phyloP scores from a whole-genome alignment of 2,113 vertebrate genomes.

The Glareola pratincola region DNA sequence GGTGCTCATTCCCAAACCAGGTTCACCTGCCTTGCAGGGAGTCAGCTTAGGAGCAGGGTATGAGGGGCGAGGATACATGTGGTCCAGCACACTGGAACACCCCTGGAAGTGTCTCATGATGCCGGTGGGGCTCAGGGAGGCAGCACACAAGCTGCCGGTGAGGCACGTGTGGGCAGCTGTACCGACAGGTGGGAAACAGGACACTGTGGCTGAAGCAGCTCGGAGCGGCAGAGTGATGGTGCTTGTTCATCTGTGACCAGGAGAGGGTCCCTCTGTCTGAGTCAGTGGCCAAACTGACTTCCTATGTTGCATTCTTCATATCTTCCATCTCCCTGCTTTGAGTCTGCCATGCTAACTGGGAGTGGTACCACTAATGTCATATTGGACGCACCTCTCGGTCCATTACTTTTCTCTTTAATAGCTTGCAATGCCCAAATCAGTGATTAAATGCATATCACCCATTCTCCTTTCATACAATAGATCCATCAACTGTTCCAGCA shows the following conservation, averaged over 20 bases:
- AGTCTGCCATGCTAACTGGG: neutral
- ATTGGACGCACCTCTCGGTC: neutral
- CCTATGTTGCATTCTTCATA: neutral
- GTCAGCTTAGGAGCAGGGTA: neutral
- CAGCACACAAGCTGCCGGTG: neutral
- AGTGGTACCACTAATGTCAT: neutral
- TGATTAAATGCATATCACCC: neutral
- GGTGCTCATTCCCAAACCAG: neutral
- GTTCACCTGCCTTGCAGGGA: neutral
- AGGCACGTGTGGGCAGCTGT: neutral
- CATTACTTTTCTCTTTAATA: neutral
- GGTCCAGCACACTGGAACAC: neutral
- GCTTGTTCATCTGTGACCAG: neutral
- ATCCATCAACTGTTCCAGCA: neutral
- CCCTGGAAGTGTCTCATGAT: neutral
- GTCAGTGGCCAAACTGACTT: neutral
- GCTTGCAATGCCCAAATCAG: neutral
- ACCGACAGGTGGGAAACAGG: rapidly evolving
- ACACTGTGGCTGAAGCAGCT: neutral
- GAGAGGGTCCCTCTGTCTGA: neutral
- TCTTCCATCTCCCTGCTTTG: neutral
- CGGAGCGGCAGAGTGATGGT: rapidly evolving
- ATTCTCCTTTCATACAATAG: neutral
- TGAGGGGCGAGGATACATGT: neutral
- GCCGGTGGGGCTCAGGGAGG: neutral